A percentile compares a stretch with the other conserved stretches of the same genome.
Evolutionary conservation across 30 jellyfish, hydroid and myxozoan species (phyloP).

Genomic region (Chrysaora quinquecirrha): DNA sequence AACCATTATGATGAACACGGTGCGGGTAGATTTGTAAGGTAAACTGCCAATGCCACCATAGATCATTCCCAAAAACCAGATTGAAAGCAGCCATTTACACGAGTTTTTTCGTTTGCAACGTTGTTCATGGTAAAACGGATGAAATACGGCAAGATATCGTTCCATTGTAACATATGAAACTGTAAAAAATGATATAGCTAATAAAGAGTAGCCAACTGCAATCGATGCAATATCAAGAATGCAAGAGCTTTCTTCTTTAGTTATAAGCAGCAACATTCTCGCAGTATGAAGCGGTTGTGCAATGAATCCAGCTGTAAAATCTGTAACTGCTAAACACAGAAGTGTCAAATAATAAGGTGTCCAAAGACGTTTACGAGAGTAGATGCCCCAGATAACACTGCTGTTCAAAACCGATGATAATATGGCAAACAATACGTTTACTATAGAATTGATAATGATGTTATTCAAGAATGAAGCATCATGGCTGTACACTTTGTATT

Average conservation of each 20-base stretch:
- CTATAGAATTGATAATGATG: constrained; percentile 24
- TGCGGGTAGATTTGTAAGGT: constrained; percentile 28
- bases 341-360: constrained; percentile 56
- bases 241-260: constrained; percentile 27
- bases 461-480: constrained; percentile 25
- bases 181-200: constrained; percentile 64
- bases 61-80: constrained; percentile 36
- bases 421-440: constrained; percentile 38
- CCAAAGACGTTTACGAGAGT: constrained; percentile 51
- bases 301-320: constrained; percentile 65
- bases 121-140: constrained; percentile 60
- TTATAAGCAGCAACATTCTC: constrained; percentile 35
- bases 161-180: constrained; percentile 64
- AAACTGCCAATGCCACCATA: constrained; percentile 57
- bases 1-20: constrained; percentile 36
- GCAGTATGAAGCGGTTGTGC: constrained; percentile 67
- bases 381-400: constrained; percentile 72
- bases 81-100: constrained; percentile 22
- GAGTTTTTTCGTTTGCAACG: constrained; percentile 50
- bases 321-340: constrained; percentile 54
- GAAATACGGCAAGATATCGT: constrained; percentile 60
- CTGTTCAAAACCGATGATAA: constrained; percentile 44
- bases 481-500: constrained; percentile 28
- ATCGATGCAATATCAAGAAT: constrained; percentile 45
- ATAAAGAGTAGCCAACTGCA: constrained; percentile 58